Evolutionary conservation across 53 echinoderm and acorn worm species (phyloP).

Genomic region (Luidia sarsii): DNA sequence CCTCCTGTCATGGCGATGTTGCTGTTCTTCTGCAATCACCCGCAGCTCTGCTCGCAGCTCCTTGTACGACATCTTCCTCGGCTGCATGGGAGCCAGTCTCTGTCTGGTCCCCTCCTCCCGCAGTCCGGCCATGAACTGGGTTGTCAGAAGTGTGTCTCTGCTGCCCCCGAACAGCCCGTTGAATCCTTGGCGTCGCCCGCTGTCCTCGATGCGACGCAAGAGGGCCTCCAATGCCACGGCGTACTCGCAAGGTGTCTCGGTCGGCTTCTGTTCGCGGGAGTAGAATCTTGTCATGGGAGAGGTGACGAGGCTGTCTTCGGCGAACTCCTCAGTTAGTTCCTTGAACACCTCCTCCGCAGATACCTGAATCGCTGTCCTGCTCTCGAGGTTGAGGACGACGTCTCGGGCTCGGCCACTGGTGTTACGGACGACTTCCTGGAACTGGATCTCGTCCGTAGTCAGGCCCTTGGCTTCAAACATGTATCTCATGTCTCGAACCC

Average conservation of each 20-base stretch:
- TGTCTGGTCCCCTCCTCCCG: not conserved
- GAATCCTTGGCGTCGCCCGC: not conserved
- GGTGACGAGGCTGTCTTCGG: not conserved
- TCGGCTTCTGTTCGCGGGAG: not conserved
- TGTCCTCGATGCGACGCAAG: not conserved
- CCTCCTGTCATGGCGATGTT: not conserved
- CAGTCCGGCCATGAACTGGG: conserved; percentile 40
- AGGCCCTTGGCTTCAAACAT: not conserved
- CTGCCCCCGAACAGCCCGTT: not conserved
- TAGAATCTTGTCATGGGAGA: conserved; percentile 18
- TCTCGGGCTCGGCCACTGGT: conserved; percentile 22
- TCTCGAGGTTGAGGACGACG: conserved; percentile 31
- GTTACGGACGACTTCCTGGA: conserved; percentile 19
- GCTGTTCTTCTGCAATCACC: conserved; percentile 8
- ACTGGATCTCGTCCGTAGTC: not conserved
- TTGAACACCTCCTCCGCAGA: not conserved
- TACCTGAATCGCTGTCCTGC: not conserved
- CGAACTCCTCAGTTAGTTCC: conserved; percentile 4
- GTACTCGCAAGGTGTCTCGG: conserved; percentile 17
- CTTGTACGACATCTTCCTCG: conserved; percentile 1
- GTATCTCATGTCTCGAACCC: conserved; percentile 41
- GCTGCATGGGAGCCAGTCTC: conserved; percentile 41
- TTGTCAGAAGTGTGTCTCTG: not conserved
- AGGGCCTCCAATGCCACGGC: conserved; percentile 40
- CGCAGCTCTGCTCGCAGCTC: not conserved